phyloP scores from a whole-genome alignment of 2,888 invertebrate genomes.

The Ectobius pallidus region DNA sequence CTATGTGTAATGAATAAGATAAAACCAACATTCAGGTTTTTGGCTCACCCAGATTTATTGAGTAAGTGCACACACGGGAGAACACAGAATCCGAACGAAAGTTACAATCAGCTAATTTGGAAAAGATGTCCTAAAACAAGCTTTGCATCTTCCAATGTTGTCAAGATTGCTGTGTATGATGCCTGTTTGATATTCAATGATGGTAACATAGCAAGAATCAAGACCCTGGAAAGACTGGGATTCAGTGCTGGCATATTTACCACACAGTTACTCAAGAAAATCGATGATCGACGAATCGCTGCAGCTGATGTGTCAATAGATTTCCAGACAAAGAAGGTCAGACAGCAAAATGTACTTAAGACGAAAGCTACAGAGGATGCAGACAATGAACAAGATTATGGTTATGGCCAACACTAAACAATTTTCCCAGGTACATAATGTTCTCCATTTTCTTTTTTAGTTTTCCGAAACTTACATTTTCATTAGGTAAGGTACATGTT shows the following conservation, averaged over 20 bases:
- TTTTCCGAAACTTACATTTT: too few relatives aligned
- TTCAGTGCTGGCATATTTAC: not conserved
- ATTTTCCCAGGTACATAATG: too few relatives aligned
- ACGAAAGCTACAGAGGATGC: not conserved
- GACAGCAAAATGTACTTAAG: not conserved
- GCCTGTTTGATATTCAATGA: too few relatives aligned
- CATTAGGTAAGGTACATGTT: too few relatives aligned
- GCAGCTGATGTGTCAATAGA: not conserved
- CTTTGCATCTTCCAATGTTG: not conserved
- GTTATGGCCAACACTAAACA: not conserved
- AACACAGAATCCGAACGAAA: not conserved
- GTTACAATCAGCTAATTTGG: not conserved
- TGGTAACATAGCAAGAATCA: not conserved
- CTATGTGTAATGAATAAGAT: not conserved
- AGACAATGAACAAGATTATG: not conserved
- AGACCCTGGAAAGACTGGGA: not conserved
- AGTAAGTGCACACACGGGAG: not conserved
- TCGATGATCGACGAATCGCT: not conserved
- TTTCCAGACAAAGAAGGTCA: not conserved
- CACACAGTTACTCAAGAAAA: not conserved
- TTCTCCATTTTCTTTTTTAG: too few relatives aligned
- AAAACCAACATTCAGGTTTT: not conserved
- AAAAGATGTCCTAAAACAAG: not conserved
- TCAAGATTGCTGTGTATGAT: not conserved
- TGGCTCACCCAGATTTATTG: not conserved